Evolutionary conservation across 2,113 vertebrate genomes (phyloP).

Genomic region (Cheirogaleus medius): DNA sequence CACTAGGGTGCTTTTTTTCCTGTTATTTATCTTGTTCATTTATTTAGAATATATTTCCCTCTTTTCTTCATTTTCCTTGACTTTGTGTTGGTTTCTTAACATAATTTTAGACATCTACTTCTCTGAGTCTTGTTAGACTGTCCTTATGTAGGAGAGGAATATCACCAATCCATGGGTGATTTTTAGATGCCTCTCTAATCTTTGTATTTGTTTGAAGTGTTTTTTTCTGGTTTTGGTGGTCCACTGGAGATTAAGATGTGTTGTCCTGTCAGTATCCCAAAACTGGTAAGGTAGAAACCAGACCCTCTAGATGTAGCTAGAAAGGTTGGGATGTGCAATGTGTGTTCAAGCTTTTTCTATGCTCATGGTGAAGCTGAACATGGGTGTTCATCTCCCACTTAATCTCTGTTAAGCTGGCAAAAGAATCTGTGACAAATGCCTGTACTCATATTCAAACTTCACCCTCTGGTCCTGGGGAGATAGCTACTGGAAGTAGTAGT

Average conservation of each 20-base stretch:
- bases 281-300: not conserved
- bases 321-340: not conserved
- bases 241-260: not conserved
- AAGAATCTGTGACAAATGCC: not conserved
- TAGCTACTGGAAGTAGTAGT: not conserved
- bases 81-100: not conserved
- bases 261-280: too few species aligned
- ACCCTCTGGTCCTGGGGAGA: not conserved
- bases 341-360: not conserved
- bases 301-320: not conserved
- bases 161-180: not conserved
- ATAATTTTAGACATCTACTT: not conserved
- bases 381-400: not conserved
- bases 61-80: not conserved
- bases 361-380: not conserved
- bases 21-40: not conserved
- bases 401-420: not conserved
- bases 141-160: not conserved
- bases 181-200: not conserved
- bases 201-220: not conserved
- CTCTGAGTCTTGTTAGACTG: not conserved
- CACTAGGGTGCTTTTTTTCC: not conserved
- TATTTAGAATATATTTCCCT: not conserved
- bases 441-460: not conserved
- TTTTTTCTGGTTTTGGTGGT: not conserved